A percentile compares a stretch with the other conserved stretches of the same genome.
Evolutionary conservation across 2,888 invertebrate genomes (phyloP).

Genomic region (Disparrhopalites patrizii): DNA sequence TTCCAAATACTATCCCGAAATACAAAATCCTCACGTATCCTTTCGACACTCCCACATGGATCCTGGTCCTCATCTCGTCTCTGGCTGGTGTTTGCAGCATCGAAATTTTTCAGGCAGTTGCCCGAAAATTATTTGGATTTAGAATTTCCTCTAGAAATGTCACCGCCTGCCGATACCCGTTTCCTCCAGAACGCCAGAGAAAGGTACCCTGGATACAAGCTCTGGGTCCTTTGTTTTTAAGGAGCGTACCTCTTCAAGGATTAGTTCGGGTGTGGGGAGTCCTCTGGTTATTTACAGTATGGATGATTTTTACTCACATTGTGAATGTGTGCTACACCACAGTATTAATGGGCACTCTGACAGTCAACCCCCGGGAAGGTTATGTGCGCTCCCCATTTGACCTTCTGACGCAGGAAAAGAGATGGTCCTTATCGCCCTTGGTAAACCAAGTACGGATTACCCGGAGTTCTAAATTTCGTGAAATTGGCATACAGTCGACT

Average conservation of each 20-base stretch:
- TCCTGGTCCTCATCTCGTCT: neutral
- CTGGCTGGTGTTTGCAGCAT: neutral
- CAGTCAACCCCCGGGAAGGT: neutral
- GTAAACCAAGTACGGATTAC: neutral
- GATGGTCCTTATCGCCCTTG: neutral
- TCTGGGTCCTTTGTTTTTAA: neutral
- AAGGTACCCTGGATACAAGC: slow-evolving; percentile 3
- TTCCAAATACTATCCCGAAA: neutral
- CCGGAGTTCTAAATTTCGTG: too few relatives aligned
- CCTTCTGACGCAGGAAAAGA: neutral
- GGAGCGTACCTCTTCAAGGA: neutral
- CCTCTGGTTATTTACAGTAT: neutral
- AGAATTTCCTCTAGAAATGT: neutral
- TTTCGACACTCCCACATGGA: neutral
- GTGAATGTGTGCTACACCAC: neutral
- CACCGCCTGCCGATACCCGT: too few relatives aligned
- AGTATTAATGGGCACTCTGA: neutral
- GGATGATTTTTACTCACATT: neutral
- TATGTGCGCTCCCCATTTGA: neutral
- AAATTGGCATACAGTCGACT: too few relatives aligned
- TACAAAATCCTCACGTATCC: slow-evolving; percentile 2
- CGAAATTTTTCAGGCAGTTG: neutral
- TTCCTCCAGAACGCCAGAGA: too few relatives aligned
- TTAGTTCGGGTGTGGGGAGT: neutral
- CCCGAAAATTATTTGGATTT: neutral